A percentile compares a stretch with the other conserved stretches of the same genome.
Conservation (phyloP, 2,888 invertebrate species). For the Scelioninae gen. 2 region DNA sequence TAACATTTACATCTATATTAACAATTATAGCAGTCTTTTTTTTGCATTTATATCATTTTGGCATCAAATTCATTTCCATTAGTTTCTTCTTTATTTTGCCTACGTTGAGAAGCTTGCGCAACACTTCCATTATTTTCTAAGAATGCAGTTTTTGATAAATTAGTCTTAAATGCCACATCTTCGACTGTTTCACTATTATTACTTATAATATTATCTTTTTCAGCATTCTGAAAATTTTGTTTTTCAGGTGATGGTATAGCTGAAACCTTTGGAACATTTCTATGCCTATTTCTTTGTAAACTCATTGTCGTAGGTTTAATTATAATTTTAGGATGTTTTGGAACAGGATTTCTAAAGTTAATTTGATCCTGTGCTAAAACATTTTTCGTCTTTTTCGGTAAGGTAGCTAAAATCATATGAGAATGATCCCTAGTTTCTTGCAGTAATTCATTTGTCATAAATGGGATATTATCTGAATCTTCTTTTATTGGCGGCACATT, state of each 20-base stretch:
- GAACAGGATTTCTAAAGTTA: background rate
- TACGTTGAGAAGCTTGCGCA: too few relatives aligned
- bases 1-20: too few relatives aligned
- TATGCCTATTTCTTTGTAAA: conserved; percentile 66
- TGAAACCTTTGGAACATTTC: conserved; percentile 71
- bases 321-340: conserved; percentile 72
- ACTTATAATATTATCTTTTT: conserved; percentile 10
- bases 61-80: too few relatives aligned
- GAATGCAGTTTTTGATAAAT: too few relatives aligned
- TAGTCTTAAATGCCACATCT: conserved; percentile 11
- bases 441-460: too few relatives aligned
- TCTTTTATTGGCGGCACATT: background rate
- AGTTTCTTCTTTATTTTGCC: too few relatives aligned
- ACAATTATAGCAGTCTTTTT: too few relatives aligned
- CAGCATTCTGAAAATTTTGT: conserved; percentile 24
- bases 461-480: too few relatives aligned
- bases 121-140: too few relatives aligned
- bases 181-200: background rate
- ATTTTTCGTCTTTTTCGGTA: conserved; percentile 37
- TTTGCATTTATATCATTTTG: too few relatives aligned
- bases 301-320: conserved; percentile 69
- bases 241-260: conserved; percentile 70
- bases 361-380: background rate
- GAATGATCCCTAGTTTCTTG: too few relatives aligned
- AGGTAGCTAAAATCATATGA: conserved; percentile 16